Percentiles rank a stretch among this genome's conserved stretches.
Conservation (phyloP, 1,140 invertebrate species). For the Orius insidiosus region DNA sequence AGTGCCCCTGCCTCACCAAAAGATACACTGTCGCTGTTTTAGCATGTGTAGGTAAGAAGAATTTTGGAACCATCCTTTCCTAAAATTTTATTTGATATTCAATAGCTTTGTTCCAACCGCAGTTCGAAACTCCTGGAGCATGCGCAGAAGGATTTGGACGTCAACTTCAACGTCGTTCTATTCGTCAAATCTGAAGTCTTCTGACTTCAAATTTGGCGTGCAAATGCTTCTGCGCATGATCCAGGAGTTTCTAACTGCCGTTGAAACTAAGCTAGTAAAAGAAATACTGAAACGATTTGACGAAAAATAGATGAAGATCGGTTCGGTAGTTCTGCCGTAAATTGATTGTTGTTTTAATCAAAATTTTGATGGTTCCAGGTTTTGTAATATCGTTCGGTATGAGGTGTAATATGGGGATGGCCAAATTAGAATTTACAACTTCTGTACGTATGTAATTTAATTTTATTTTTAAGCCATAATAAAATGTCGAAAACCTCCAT, state of each 20-base stretch:
- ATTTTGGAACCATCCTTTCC: constrained; percentile 2
- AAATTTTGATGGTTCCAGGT: constrained; percentile 36
- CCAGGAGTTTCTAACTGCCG: too few species aligned
- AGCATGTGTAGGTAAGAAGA: constrained; percentile 49
- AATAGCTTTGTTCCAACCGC: too few species aligned
- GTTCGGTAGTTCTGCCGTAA: too few species aligned
- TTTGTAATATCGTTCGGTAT: constrained; percentile 90
- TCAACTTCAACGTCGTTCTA: too few species aligned
- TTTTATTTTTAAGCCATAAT: constrained; percentile 2
- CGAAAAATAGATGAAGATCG: too few species aligned
- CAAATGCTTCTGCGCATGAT: too few species aligned
- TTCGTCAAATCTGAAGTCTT: too few species aligned
- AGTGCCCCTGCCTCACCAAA: constrained; percentile 73
- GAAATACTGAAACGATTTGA: too few species aligned
- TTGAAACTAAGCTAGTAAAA: background rate
- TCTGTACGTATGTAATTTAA: constrained; percentile 25
- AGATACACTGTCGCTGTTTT: constrained; percentile 74
- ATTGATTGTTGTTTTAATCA: too few species aligned
- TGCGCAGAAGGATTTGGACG: too few species aligned
- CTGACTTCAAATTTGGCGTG: too few species aligned
- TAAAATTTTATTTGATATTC: background rate
- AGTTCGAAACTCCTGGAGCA: too few species aligned
- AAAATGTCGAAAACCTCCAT: background rate
- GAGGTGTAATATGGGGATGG: constrained; percentile 92
- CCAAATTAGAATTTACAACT: constrained; percentile 56